Conservation (phyloP, 1,140 invertebrate genomes). For the Vollenhovia emeryi region DNA sequence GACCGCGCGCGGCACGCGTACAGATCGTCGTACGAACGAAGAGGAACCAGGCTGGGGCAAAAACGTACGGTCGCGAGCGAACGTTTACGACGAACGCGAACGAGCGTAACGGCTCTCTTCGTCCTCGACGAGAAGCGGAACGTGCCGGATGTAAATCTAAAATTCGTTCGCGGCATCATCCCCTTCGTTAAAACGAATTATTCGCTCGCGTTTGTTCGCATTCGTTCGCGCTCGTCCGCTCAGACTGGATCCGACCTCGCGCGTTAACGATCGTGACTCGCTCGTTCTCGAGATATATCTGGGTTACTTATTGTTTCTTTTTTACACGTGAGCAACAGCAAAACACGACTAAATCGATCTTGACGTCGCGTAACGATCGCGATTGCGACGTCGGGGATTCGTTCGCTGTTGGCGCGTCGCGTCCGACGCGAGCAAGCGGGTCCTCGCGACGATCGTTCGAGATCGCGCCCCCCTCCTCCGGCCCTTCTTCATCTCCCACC, state of each 20-base stretch:
- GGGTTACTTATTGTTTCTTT: background rate
- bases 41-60: background rate
- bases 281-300: background rate
- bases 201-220: too few species aligned
- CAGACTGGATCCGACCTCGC: background rate
- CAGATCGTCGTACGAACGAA: background rate
- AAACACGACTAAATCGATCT: background rate
- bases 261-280: background rate
- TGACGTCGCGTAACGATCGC: too few species aligned
- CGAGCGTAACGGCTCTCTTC: background rate
- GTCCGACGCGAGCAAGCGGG: background rate
- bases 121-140: background rate
- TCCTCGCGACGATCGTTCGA: constrained; percentile 5
- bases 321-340: background rate
- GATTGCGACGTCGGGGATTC: too few species aligned
- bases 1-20: background rate
- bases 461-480: background rate
- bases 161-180: background rate
- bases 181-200: too few species aligned
- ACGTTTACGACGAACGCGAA: background rate
- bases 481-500: background rate
- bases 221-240: background rate
- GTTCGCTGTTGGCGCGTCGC: background rate
- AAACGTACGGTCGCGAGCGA: background rate
- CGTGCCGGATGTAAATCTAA: background rate